These are phyloP conservation scores for Drosophila fungiperda DNA, from an alignment of 2,888 invertebrate genomes.

Conservation along the genomic window DNA sequence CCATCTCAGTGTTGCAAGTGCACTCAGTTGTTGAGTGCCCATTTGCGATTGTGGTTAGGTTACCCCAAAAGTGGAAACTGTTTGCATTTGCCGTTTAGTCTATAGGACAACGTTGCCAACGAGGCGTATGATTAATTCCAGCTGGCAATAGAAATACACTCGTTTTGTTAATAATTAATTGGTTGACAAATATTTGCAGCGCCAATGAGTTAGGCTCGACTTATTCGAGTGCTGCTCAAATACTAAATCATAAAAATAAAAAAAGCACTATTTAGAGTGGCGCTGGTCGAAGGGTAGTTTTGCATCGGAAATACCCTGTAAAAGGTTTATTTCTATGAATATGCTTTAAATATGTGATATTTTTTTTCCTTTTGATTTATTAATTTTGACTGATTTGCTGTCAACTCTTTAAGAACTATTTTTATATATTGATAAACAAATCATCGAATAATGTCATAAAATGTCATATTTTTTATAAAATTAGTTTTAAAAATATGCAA, in stretches of 20 bases:
- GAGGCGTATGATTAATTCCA: constrained; percentile 69
- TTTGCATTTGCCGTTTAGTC: constrained; percentile 38
- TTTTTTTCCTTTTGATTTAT: background rate
- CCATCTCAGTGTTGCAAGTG: constrained; percentile 30
- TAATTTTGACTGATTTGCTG: background rate
- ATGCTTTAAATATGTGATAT: background rate
- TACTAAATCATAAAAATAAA: constrained; percentile 23
- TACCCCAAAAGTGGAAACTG: constrained; percentile 22
- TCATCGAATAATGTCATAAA: background rate
- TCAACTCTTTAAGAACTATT: background rate
- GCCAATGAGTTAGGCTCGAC: constrained; percentile 45
- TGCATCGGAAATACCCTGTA: background rate
- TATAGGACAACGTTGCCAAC: constrained; percentile 34
- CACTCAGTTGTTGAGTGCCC: constrained; percentile 34
- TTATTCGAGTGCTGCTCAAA: constrained; percentile 63
- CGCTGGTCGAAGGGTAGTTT: background rate
- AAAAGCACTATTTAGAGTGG: background rate
- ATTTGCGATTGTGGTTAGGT: constrained; percentile 41
- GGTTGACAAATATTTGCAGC: constrained; percentile 72
- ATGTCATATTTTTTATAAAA: background rate
- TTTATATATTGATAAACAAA: background rate
- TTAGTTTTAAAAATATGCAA: no score
- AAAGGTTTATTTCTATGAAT: background rate
- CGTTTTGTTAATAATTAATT: constrained; percentile 70
- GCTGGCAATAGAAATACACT: constrained; percentile 45